Conservation (phyloP, 2,113 vertebrate species). For the Dryoscopus gambensis region DNA sequence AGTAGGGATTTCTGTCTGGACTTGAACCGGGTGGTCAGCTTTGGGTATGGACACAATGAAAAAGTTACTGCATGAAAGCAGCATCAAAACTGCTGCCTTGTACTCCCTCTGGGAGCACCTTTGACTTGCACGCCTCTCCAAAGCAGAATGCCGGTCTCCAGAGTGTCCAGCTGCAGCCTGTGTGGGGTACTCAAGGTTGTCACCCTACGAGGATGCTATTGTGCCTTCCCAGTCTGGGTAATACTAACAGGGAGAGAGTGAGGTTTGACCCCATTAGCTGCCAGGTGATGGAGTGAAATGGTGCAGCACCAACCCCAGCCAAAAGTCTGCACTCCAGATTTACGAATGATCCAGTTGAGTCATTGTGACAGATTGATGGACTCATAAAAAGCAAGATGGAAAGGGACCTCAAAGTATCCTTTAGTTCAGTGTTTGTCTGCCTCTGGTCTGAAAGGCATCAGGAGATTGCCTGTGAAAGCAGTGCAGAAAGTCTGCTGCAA, state of each 20-base stretch:
- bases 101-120: not conserved
- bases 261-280: not conserved
- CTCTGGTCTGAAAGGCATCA: not conserved
- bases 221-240: not conserved
- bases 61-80: not conserved
- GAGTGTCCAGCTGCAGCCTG: not conserved
- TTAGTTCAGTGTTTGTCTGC: not conserved
- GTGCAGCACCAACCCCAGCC: not conserved
- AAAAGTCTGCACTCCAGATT: not conserved
- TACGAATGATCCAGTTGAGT: not conserved
- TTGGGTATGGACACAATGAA: not conserved
- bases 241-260: not conserved
- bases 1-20: not conserved
- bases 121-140: not conserved
- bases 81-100: not conserved
- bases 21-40: not conserved
- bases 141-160: not conserved
- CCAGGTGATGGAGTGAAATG: not conserved
- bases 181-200: not conserved
- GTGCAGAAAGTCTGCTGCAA: not conserved
- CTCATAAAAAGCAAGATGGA: slow-evolving; percentile 22
- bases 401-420: not conserved
- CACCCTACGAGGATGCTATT: not conserved
- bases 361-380: not conserved
- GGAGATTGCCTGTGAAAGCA: not conserved